Evolutionary conservation across 2,888 invertebrate species (phyloP), one percentile per base, ranked within the genome.

Genomic region (Dendrolimus houi): DNA sequence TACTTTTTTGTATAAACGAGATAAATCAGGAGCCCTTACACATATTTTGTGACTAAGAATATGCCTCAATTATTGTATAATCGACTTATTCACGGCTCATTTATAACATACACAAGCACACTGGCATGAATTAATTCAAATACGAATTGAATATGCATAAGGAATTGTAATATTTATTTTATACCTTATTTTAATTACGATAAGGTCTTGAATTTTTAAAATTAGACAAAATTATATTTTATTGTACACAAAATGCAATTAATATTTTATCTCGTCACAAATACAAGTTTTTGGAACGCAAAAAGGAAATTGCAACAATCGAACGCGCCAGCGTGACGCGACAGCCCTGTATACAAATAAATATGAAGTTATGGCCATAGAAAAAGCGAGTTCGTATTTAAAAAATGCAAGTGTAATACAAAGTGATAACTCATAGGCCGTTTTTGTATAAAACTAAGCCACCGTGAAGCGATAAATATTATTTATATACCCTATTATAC

Each of bases 401-500:
- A 84, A 82, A 83, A 85, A 87, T 86, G 82, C 85, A 85, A 88
- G 87, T 78, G 84, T 83, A 85, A 85, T 86, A 84, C 83, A 74
- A 78, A 70, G 85, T 82, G 81, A 87, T 89, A 89, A 87, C 85
- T 89, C 89, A 88, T 83, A 79, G 87, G 83, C 81, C 56, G 85
- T 83, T 87, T 88, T 88, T 90, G 87, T 88, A 85, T 78, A 77
- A 75, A 83, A 82, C 85, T 89, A 89, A 90, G 88, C 85, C 90
- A 87, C 83, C 89, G 88, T 90, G 89, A 90, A 87, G 85, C 87
- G 79, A 89, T 89, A 90, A 88, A 90, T 90, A 87, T 85, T 89
- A 86, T 90, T 90, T 89, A 90, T 90, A 88, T 89, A 86, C 85
- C 86, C 87, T 88, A 89, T 90, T 90, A 88, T 88, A 87, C 87